These are phyloP conservation scores for Octomys mimax DNA, from an alignment of 2,797 vertebrate species.

Conservation along the genomic window DNA sequence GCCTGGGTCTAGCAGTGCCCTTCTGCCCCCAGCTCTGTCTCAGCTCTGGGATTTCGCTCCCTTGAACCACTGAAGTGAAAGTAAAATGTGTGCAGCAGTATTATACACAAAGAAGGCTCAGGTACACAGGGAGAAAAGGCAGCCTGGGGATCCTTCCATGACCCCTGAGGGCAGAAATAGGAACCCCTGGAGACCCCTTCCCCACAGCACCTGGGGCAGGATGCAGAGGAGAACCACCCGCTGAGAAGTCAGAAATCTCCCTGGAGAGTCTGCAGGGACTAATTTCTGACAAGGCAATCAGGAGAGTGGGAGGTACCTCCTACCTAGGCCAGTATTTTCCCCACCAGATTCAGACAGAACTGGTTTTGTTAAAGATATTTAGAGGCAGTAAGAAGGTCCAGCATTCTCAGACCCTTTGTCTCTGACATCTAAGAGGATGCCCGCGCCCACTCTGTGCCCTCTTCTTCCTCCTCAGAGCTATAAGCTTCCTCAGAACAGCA, in stretches of 20 bases:
- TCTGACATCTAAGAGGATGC: background rate
- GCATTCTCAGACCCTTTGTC: background rate
- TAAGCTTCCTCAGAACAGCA: background rate
- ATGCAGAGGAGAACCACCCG: background rate
- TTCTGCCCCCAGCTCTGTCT: background rate
- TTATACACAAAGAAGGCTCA: background rate
- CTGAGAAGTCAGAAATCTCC: background rate
- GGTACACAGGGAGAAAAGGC: background rate
- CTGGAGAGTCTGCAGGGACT: background rate
- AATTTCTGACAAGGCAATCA: background rate
- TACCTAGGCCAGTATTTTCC: background rate
- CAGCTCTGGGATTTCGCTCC: background rate
- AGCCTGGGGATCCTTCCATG: background rate
- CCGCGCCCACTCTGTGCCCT: background rate
- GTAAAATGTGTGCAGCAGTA: background rate
- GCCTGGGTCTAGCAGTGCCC: background rate
- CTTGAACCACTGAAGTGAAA: constrained; percentile 33
- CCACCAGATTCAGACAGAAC: background rate
- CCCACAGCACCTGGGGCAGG: background rate
- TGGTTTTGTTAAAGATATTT: background rate
- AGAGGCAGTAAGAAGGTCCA: background rate
- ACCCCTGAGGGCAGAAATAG: background rate
- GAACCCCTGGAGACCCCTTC: background rate
- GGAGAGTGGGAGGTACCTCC: background rate
- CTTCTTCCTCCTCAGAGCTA: background rate